Percentiles rank a stretch among this genome's conserved stretches.
These are phyloP conservation scores for Nesoenas mayeri DNA, from an alignment of 2,113 vertebrate species.

Conservation along the genomic window DNA sequence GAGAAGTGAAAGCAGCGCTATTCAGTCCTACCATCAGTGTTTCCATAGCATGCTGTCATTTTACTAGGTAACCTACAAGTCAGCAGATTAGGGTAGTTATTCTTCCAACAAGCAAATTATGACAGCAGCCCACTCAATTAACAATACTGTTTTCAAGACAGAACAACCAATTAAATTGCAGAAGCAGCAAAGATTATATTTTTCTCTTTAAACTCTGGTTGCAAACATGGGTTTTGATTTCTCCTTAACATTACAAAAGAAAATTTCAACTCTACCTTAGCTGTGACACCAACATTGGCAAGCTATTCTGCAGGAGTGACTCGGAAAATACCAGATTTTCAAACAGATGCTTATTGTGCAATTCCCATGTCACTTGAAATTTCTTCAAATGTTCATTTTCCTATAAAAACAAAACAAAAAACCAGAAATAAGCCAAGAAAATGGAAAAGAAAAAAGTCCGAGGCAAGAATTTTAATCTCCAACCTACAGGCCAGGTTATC, in stretches of 20 bases:
- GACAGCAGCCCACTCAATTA: neutral
- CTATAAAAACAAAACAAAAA: slow-evolving; percentile 57
- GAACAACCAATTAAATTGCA: neutral
- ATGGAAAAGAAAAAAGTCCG: too few relatives aligned
- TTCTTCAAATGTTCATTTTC: slow-evolving; percentile 97
- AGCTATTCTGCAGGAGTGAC: slow-evolving; percentile 90
- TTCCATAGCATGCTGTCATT: neutral
- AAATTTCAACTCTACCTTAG: slow-evolving; percentile 80
- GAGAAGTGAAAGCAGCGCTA: neutral
- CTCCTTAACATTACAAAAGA: neutral
- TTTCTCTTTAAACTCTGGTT: neutral
- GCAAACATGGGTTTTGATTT: neutral
- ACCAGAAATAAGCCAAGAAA: neutral
- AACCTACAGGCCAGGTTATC: neutral
- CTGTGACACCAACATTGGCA: slow-evolving; percentile 90
- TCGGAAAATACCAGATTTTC: slow-evolving; percentile 98
- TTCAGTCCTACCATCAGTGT: neutral
- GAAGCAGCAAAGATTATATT: neutral
- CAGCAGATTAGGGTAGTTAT: neutral
- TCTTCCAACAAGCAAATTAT: neutral
- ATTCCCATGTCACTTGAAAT: slow-evolving; percentile 98
- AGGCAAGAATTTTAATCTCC: neutral
- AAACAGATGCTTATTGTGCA: slow-evolving; percentile 98
- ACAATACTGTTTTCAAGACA: neutral
- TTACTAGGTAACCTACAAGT: neutral